Conservation (phyloP, 2,888 invertebrate species). For the Tinea pellionella region DNA sequence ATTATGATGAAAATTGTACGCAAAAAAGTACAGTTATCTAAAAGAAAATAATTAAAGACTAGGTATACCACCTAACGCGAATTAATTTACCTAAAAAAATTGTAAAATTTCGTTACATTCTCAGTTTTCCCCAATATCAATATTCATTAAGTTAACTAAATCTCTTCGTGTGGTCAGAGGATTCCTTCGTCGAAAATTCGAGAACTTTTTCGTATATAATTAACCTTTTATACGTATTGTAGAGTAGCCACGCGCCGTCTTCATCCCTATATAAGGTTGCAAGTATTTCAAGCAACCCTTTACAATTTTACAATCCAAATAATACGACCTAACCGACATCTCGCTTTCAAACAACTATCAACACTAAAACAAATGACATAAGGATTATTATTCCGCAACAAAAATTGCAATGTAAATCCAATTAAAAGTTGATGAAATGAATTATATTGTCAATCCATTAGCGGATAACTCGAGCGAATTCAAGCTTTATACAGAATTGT, state of each 20-base stretch:
- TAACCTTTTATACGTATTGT: conserved; percentile 43
- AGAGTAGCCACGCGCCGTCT: conserved; percentile 49
- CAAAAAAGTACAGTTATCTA: no score
- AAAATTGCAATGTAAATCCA: conserved; percentile 2
- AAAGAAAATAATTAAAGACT: no score
- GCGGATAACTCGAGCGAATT: conserved; percentile 16
- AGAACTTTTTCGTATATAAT: conserved; percentile 49
- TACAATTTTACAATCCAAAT: conserved; percentile 4
- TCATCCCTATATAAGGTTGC: conserved; percentile 36
- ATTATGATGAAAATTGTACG: no score
- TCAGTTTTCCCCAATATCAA: not conserved
- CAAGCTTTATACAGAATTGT: conserved; percentile 18
- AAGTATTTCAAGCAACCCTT: conserved; percentile 19
- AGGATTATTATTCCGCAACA: not conserved
- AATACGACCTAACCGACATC: not conserved
- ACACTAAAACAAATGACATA: not conserved
- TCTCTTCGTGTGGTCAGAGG: conserved; percentile 31
- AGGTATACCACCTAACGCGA: not conserved
- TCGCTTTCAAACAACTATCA: not conserved
- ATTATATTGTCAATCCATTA: conserved; percentile 28
- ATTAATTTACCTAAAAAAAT: not conserved
- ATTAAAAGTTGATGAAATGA: conserved; percentile 20
- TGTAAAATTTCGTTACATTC: not conserved
- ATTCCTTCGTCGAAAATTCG: conserved; percentile 35
- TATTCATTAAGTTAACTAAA: not conserved